Evolutionary conservation across 2,797 vertebrate genomes (phyloP), one percentile per base, ranked within the genome.

Genomic region (Platyrinchus mystaceus): DNA sequence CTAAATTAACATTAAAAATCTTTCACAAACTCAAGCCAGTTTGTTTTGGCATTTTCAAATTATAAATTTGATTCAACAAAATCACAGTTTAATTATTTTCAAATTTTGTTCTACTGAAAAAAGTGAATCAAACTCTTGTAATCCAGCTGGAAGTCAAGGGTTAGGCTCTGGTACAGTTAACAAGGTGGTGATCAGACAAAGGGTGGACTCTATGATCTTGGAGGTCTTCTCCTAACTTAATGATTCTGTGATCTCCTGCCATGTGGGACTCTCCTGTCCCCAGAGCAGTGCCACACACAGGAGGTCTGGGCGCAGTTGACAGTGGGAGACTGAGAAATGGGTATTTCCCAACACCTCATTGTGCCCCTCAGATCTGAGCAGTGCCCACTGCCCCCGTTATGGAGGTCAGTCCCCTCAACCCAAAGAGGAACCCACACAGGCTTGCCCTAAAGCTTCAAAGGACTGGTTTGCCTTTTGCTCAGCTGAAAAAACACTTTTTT

Each of bases 401-500:
- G 3, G 36, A 43, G 55, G 3, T 34, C 24, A 30, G 39, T 20
- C 14, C 30, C 47, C 26, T 24, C 26, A 0, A 0, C 21, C 43
- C 3, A 2, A 23, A 11, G 28, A n/a, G 8, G 34, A 37, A 1
- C 14, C 8, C 1, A 0, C 0, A 0, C 22, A 10, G 28, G 3
- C 44, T 43, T 58, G 14, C 18, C 17, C 39, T 37, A 1, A 24
- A 36, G 28, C 88, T 41, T 46, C 30, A 14, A 13, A 36, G 37
- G 27, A 3, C 50, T 5, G 8, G 5, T 23, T 50, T 34, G 56
- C 47, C 80, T 47, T 62, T 8, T 11, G 15, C 69, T 63, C 75
- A 27, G 60, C 46, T 52, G 13, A 28, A 56, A 67, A 7, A 6
- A 41, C 22, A 7, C 2, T 0, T 18, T 21, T 7, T 13, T 14